Conservation (phyloP, 2,797 vertebrate species). For the Rhodeus uyekii region DNA sequence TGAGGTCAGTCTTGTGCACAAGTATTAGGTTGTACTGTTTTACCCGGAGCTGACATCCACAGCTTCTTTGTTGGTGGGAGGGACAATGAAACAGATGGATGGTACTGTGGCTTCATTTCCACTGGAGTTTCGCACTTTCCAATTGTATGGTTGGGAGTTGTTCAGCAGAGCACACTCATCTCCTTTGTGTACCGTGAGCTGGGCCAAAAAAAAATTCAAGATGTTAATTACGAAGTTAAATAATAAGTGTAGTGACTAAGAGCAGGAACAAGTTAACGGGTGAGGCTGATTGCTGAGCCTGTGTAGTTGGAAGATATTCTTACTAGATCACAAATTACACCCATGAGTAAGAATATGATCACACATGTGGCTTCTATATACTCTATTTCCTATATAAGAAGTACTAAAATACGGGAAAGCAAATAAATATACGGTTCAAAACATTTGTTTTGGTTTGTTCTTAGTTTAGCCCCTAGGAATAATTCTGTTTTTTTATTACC, state of each 20-base stretch:
- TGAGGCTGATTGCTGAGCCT: neutral
- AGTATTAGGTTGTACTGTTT: constrained; percentile 29
- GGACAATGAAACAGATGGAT: constrained; percentile 90
- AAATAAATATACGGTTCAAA: neutral
- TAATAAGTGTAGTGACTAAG: neutral
- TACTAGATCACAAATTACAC: neutral
- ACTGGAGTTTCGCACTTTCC: constrained; percentile 80
- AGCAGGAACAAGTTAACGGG: neutral
- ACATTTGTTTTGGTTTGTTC: neutral
- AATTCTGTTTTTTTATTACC: neutral
- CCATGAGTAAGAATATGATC: neutral
- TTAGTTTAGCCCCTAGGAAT: neutral
- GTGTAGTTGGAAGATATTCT: neutral
- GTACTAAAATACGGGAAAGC: neutral
- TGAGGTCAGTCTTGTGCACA: neutral
- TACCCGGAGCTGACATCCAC: constrained; percentile 83
- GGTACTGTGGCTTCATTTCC: constrained; percentile 84
- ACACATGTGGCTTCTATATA: neutral
- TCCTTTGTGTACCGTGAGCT: constrained; percentile 91
- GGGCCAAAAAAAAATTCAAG: neutral
- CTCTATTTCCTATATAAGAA: neutral
- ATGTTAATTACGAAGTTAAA: no score
- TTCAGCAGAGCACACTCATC: constrained; percentile 83
- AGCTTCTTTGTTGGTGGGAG: constrained; percentile 88
- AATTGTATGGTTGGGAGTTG: constrained; percentile 85